Evolutionary conservation across 2,888 invertebrate genomes (phyloP), one percentile per base, ranked within the genome.

Genomic region (Deilephila porcellus): DNA sequence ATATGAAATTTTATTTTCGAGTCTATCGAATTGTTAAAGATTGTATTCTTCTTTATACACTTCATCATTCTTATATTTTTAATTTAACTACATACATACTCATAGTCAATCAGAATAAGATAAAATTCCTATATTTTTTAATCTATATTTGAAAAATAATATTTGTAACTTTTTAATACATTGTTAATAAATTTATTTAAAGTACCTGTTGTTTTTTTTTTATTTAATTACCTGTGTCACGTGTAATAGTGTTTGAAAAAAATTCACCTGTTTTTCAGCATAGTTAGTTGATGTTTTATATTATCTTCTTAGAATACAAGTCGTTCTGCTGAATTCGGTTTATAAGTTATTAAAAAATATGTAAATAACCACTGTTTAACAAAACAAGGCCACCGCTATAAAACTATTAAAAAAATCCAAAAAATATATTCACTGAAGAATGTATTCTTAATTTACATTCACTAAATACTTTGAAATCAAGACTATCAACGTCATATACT

Each of bases 141-240:
- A 52, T 52, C 52, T 67, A 0, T 52, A 45, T 17, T 52, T 17
- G 56, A 67, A 25, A 29, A 37, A 37, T n/a, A 11, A 20, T 25
- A 17, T 67, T 20, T 67, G 67, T 45, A 67, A 45, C 67, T 52
- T 67, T 64, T 45, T 52, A 67, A 34, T 37, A 64, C 20, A 64
- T 25, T 52, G 67, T 67, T 67, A 67, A 52, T 67, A 67, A 67
- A 67, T 25, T 67, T 52, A 67, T 67, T 67, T 52, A 52, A 52
- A 19, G 17, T 25, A 67, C 25, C 0, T 25, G 25, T 20, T 25
- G 25, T 25, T 8, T 19, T 32, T 1, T 25, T 14, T 14, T 32
- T 62, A 32, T 19, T 62, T 19, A 4, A 3, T 32, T 2, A 62
- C 19, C 25, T 14, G 1, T 17, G 0, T 5, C 5, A 34, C 17